Evolutionary conservation across 1,140 invertebrate species (phyloP).

Genomic region (Semibalanus balanoides): DNA sequence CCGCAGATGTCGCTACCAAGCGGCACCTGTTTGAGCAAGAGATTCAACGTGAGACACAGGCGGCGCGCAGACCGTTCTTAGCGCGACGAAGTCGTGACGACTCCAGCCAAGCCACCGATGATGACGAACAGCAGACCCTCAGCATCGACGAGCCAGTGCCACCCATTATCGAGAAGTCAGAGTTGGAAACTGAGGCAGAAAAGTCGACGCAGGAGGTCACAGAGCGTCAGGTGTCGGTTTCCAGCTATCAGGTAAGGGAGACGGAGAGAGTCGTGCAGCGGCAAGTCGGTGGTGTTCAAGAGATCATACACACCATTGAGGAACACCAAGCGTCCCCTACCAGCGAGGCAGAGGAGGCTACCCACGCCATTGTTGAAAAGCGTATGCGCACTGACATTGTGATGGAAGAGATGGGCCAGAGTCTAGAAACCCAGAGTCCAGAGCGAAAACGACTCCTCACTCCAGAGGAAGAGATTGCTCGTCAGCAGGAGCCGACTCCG

Average conservation of each 20-base stretch:
- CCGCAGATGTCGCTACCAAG: constrained; percentile 20
- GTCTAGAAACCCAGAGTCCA: constrained; percentile 19
- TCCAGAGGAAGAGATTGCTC: constrained; percentile 11
- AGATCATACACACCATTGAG: too few relatives aligned
- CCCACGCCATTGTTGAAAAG: constrained; percentile 20
- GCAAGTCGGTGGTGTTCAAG: too few relatives aligned
- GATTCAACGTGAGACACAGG: constrained; percentile 18
- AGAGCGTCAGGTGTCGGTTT: too few relatives aligned
- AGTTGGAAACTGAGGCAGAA: too few relatives aligned
- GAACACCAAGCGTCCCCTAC: too few relatives aligned
- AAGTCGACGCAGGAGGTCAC: background rate
- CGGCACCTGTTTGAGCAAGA: constrained; percentile 21
- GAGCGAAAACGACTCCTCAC: constrained; percentile 19
- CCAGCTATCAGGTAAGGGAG: constrained; percentile 3
- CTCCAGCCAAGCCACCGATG: too few relatives aligned
- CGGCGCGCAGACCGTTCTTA: background rate
- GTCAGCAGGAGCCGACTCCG: background rate
- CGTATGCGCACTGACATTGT: constrained; percentile 22
- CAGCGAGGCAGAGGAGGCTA: constrained; percentile 16
- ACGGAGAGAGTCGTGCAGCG: constrained; percentile 5
- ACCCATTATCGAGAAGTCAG: too few relatives aligned
- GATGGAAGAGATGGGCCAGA: constrained; percentile 18
- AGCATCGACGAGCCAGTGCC: too few relatives aligned
- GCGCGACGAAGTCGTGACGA: background rate
- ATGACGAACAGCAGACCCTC: too few relatives aligned